Base-by-base conservation (phyloP, 2,113 vertebrate species). In the Genyomyrus donnyi region DNA sequence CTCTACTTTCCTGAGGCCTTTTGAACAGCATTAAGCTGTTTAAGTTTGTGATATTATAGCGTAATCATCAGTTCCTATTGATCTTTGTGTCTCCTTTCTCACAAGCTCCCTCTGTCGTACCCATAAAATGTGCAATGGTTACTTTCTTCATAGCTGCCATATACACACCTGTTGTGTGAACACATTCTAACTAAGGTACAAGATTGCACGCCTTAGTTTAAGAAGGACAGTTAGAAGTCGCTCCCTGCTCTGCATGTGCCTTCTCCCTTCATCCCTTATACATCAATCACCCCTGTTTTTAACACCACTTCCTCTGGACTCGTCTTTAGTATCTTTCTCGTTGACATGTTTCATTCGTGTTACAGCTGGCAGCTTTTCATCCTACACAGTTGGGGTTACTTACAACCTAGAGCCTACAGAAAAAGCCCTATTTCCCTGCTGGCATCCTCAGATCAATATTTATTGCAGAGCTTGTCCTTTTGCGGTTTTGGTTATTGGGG, bases 281-380 rank as follows among this genome's bases (percentile, higher is more conserved):
- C 87, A 66, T 88, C 87, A 88, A 45, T 88, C 87, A 45, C 19
- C 48, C 87, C 87, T 45, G 52, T 45, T 42, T 49, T 77, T 49
- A 27, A 15, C 62, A 39, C 27, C 88, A 31, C 24, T 89, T 89
- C 88, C 91, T 94, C 90, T 92, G 80, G 86, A 87, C 50, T 49
- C 17, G 3, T 42, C 74, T 62, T 6, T 46, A 17, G 5, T 52
- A 7, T 52, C 70, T 52, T 91, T 94, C 94, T 94, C 91, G 91
- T 91, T 92, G 94, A 88, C 91, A 93, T 7, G 94, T 93, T 95
- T 95, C 94, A 93, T 95, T 96, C 95, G 93, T 93, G 80, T 89
- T 95, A 94, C 94, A 95, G 94, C 93, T 95, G 91, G 93, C 93
- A 91, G 95, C 90, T 80, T 89, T 77, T 19, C 66, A 35, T 21